These are phyloP conservation scores for Drosophila meridiana DNA, from an alignment of 2,888 invertebrate genomes.

Conservation along the genomic window DNA sequence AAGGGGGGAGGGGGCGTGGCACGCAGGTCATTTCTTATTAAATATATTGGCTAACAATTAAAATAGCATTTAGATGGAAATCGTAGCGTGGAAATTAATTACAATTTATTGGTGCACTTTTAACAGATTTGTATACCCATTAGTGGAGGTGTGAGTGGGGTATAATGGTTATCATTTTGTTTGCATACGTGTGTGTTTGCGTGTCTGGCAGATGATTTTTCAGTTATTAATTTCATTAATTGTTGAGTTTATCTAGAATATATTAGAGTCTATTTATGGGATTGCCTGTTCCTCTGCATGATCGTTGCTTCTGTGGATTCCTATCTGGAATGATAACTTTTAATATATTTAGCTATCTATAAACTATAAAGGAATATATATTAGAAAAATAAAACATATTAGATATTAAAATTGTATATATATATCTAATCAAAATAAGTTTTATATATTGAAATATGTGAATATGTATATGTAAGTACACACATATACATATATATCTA, in stretches of 20 bases:
- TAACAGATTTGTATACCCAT: constrained; percentile 3
- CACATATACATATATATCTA: not conserved
- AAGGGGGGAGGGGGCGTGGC: not conserved
- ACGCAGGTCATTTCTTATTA: constrained; percentile 31
- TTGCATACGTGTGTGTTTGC: not conserved
- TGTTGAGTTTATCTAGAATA: not conserved
- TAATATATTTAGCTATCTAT: too few species aligned
- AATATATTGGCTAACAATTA: constrained; percentile 64
- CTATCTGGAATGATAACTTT: too few species aligned
- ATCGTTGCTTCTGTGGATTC: not conserved
- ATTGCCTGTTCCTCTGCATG: not conserved
- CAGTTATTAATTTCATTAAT: not conserved
- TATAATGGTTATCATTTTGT: not conserved
- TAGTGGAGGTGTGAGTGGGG: not conserved
- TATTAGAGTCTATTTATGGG: not conserved
- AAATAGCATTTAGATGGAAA: constrained; percentile 68
- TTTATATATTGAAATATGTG: not conserved
- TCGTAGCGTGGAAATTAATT: constrained; percentile 54
- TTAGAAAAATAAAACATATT: too few species aligned
- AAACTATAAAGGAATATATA: too few species aligned
- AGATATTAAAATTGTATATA: too few species aligned
- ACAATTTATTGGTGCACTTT: constrained; percentile 50
- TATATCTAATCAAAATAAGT: not conserved
- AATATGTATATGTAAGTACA: not conserved
- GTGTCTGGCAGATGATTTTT: not conserved